Base-by-base conservation (phyloP, 64 coral and sea anemone genomes). In the Montipora sp. region DNA sequence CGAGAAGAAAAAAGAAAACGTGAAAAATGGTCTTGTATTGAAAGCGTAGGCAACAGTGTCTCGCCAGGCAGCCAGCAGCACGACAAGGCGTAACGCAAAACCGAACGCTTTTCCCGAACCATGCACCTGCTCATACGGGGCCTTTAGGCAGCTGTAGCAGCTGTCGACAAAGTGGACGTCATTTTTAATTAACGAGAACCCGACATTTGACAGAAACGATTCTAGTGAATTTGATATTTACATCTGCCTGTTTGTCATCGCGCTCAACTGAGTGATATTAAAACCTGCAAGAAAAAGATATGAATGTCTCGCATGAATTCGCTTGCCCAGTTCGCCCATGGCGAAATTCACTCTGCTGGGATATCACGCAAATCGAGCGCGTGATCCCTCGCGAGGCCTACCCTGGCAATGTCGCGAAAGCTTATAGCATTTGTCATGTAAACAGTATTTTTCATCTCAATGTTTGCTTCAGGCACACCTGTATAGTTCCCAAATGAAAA, bases 41-140 rank as follows among this genome's bases (percentile, higher is more conserved):
- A 85, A 72, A 63, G 49, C 47, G 20, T 49, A 69, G 44, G 47
- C 15, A 45, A 67, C 61, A 50, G 61, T 85, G 82, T 85, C 82
- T 85, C 82, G 82, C 65, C 46, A 50, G 66, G 61, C 36, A 71
- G 66, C 82, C 45, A 68, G 65, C 47, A 50, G 65, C 82, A 85
- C 61, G 61, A 46, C 47, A 85, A 85, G 82, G 63, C 82, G 82
- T 85, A 85, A 85, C 82, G 44, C 75, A 45, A 57, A 85, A 85
- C 47, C 18, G 46, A 71, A 59, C 4, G 50, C 45, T 68, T 83
- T 83, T 83, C 58, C 4, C 60, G 59, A 61, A 59, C n/a, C 13
- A 9, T 67, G 23, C 94, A 95, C 94, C 94, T 95, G 94, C 84
- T 83, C 89, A 95, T 95, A 75, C 94, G 94, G 94, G 94, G 83